phyloP scores from a whole-genome alignment of 2,113 vertebrate genomes.

The Myotis davidii region DNA sequence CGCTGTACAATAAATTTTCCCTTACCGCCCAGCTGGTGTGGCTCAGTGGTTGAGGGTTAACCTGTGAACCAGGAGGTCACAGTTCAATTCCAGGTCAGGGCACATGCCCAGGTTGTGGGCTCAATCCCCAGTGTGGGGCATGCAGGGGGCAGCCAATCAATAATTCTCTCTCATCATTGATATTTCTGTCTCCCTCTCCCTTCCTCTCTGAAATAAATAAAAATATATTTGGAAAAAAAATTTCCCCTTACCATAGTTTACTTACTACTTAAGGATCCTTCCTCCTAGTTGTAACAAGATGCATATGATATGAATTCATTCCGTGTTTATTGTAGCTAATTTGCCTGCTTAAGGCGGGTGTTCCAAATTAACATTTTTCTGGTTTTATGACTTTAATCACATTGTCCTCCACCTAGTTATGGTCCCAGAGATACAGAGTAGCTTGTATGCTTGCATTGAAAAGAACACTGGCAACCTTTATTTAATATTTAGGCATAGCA shows the following conservation, averaged over 20 bases:
- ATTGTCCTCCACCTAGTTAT: background rate
- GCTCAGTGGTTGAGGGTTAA: too few species aligned
- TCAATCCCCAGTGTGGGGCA: too few species aligned
- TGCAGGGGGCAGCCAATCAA: too few species aligned
- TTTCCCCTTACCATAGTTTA: background rate
- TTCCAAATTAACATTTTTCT: background rate
- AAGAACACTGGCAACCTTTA: background rate
- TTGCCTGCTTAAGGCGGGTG: background rate
- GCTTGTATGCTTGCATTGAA: background rate
- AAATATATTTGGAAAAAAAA: too few species aligned
- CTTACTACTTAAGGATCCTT: background rate
- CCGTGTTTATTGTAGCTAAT: background rate
- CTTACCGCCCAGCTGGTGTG: background rate
- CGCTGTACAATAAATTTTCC: background rate
- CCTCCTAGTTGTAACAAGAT: background rate
- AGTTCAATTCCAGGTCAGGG: too few species aligned
- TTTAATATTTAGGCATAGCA: slow-evolving; percentile 10
- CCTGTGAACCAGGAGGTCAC: too few species aligned
- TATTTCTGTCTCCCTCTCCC: too few species aligned
- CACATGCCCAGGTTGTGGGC: too few species aligned
- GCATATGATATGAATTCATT: background rate
- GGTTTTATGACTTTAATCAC: background rate
- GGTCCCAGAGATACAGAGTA: background rate
- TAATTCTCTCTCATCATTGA: too few species aligned
- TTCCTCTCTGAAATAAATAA: too few species aligned